Percentiles rank a stretch among this genome's conserved stretches.
Conservation (phyloP, 2,113 vertebrate genomes). For the Electrona antarctica region DNA sequence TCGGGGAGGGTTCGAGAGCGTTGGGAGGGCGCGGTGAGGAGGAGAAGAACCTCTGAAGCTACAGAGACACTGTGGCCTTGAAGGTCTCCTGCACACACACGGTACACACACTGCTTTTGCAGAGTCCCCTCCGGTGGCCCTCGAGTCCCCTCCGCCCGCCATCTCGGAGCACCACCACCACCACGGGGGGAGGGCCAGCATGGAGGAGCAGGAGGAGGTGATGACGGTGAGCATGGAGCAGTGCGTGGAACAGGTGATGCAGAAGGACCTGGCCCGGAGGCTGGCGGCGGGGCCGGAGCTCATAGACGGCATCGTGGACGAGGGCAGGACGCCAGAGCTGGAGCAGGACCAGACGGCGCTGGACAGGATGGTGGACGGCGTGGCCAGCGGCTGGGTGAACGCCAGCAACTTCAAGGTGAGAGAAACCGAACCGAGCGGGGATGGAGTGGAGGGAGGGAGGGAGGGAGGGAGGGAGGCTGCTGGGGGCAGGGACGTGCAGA, state of each 20-base stretch:
- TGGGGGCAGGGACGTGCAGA: too few species aligned
- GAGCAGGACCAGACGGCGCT: slow-evolving; percentile 92
- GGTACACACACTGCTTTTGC: too few species aligned
- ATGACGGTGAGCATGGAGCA: slow-evolving; percentile 81
- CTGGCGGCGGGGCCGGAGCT: slow-evolving; percentile 93
- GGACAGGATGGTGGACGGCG: slow-evolving; percentile 91
- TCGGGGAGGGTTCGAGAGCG: neutral
- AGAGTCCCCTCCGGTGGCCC: too few species aligned
- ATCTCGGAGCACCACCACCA: slow-evolving; percentile 58
- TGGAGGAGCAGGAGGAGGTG: slow-evolving; percentile 75
- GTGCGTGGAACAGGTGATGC: slow-evolving; percentile 88
- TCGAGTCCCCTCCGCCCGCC: neutral
- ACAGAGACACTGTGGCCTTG: too few species aligned
- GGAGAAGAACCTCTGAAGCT: too few species aligned
- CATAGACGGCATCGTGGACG: slow-evolving; percentile 88
- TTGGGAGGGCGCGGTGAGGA: too few species aligned
- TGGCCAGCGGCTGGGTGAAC: slow-evolving; percentile 96
- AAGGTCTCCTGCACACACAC: too few species aligned
- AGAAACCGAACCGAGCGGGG: too few species aligned
- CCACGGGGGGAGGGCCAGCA: too few species aligned
- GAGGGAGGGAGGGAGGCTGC: neutral
- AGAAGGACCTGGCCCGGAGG: slow-evolving; percentile 92
- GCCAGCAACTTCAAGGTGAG: slow-evolving; percentile 98
- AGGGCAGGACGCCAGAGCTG: slow-evolving; percentile 85
- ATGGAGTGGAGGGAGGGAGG: neutral